Conservation (phyloP, 2,888 invertebrate species). For the Troglohyphantes excavatus region DNA sequence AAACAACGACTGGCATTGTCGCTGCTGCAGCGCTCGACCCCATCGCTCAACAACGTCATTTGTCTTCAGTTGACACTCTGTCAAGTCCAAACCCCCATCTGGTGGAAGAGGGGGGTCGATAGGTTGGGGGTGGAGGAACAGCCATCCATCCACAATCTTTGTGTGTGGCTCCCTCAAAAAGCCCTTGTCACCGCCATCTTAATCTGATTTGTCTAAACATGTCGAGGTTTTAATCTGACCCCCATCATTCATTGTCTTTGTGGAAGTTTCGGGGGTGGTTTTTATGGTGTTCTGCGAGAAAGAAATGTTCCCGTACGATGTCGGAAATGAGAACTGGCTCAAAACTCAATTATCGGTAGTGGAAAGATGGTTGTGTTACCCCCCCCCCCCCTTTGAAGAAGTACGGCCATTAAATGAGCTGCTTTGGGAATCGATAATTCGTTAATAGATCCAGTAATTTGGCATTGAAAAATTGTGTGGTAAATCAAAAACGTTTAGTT, state of each 20-base stretch:
- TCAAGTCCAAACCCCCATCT: conserved; percentile 30
- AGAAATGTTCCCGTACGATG: background rate
- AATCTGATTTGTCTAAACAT: conserved; percentile 75
- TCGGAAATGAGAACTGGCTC: background rate
- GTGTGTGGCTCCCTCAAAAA: conserved; percentile 27
- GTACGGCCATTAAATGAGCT: too few relatives aligned
- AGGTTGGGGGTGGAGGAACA: conserved; percentile 18
- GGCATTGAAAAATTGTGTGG: too few relatives aligned
- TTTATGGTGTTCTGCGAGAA: background rate
- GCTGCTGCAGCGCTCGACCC: conserved; percentile 15
- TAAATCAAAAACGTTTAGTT: too few relatives aligned
- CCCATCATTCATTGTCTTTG: conserved; percentile 49
- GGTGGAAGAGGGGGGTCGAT: background rate
- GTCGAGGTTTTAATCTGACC: conserved; percentile 65
- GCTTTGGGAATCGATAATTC: too few relatives aligned
- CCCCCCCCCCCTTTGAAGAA: too few relatives aligned
- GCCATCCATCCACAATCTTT: conserved; percentile 53
- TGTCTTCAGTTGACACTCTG: conserved; percentile 45
- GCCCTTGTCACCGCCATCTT: conserved; percentile 57
- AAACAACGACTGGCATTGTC: conserved; percentile 45
- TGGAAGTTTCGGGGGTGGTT: background rate
- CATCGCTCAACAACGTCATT: conserved; percentile 63
- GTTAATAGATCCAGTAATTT: too few relatives aligned
- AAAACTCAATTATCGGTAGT: conserved; percentile 34
- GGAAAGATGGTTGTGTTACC: too few relatives aligned